Base-by-base conservation (phyloP, 2,888 invertebrate genomes). In the Lysandra bellargus region DNA sequence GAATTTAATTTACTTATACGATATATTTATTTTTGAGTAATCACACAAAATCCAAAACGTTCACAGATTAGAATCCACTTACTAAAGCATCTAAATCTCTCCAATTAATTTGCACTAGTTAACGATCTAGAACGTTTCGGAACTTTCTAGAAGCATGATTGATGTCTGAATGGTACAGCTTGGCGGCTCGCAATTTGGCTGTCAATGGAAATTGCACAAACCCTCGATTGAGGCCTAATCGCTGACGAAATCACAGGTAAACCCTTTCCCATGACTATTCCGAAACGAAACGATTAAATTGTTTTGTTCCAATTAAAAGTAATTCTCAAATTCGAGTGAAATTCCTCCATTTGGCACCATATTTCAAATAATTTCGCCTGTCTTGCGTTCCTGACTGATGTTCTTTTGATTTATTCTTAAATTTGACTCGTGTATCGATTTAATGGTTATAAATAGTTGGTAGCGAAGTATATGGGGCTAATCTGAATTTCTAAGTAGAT, bases 141-240 rank as follows among this genome's bases (percentile, higher is more conserved):
- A 76, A 53, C 17, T 53, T 76, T 75, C 76, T 76, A 76, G 76
- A 76, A 76, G 53, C 79, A 72, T 37, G 69, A 72, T 78, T 78
- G 72, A 57, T 72, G 72, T 83, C 83, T 85, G 85, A 84, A 84
- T 83, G 83, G 83, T 84, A 83, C 83, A 83, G 83, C 83, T 83
- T 85, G 80, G 84, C 81, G 82, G 80, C 80, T 79, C 79, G 83
- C 85, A 94, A 94, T 94, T 94, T 94, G 84, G 88, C 93, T 93
- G 94, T 94, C 94, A 94, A 90, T 93, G 93, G 82, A 92, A 92
- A 94, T 94, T 93, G 93, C 93, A 90, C 88, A 87, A 89, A 91
- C 84, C 88, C 84, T 86, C 87, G 92, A 93, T 93, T 92, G 91
- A 87, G 86, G 88, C 85, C 89, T 93, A 93, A 93, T 92, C 90